These are phyloP conservation scores for Tachystola acroxantha DNA, from an alignment of 2,888 invertebrate genomes.

Conservation along the genomic window DNA sequence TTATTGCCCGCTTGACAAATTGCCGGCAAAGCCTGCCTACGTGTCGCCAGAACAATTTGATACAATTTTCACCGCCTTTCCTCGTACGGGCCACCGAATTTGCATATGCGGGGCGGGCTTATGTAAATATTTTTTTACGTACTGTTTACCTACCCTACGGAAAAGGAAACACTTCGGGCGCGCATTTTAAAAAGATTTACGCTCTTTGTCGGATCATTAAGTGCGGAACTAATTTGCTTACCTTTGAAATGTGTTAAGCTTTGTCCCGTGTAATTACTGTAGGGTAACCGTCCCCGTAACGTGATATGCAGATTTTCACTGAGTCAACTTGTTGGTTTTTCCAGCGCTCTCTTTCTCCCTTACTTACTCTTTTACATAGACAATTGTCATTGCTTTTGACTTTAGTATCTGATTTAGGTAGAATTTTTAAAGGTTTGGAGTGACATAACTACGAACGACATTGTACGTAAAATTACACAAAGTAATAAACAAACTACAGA, in stretches of 20 bases:
- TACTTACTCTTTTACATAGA: too few relatives aligned
- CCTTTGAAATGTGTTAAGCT: constrained; percentile 76
- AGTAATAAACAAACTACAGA: too few relatives aligned
- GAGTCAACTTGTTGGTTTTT: constrained; percentile 37
- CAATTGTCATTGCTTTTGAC: too few relatives aligned
- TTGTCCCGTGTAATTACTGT: constrained; percentile 68
- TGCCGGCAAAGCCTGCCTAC: constrained; percentile 64
- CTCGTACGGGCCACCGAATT: constrained; percentile 60
- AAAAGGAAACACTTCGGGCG: constrained; percentile 67
- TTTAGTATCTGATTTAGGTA: too few relatives aligned
- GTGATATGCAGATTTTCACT: constrained; percentile 67
- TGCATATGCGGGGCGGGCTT: constrained; percentile 71
- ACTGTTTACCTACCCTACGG: constrained; percentile 61
- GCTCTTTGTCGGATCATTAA: constrained; percentile 77
- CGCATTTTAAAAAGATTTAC: constrained; percentile 77
- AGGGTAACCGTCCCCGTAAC: constrained; percentile 56
- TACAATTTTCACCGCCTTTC: constrained; percentile 72
- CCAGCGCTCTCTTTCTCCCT: constrained; percentile 16
- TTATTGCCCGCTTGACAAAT: constrained; percentile 74
- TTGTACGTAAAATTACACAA: too few relatives aligned
- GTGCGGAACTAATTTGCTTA: constrained; percentile 77
- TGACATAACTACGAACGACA: too few relatives aligned
- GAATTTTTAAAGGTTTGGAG: too few relatives aligned
- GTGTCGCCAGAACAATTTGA: constrained; percentile 73
- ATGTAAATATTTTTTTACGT: constrained; percentile 75